Evolutionary conservation across 2,888 invertebrate genomes (phyloP), one percentile per base, ranked within the genome.

Genomic region (Caenorhabditis wallacei): DNA sequence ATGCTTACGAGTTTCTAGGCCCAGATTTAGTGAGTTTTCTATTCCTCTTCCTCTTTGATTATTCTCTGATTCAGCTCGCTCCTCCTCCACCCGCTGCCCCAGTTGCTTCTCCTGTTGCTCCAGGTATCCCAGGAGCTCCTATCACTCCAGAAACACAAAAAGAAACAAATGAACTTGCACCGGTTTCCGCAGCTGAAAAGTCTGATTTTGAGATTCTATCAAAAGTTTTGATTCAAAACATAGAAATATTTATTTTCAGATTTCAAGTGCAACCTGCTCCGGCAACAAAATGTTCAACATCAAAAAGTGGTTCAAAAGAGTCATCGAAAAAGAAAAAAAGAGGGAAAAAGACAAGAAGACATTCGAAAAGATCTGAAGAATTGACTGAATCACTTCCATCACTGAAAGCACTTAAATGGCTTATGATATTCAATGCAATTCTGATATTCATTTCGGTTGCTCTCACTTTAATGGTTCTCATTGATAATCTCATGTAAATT

Each of bases 1-100:
- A 74, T 57, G 74, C 74, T 30, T 74, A 74, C 74, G 74, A 74
- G 74, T 74, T 74, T 22, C 54, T 74, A 48, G 46, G 64, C 26
- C 74, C 74, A n/a, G 74, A 74, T 74, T 57, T 74, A 43, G 74
- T 74, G 26, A 64, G 74, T 56, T 61, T 8, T 13, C 18, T n/a
- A 48, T 18, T 48, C 18, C 18, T 4, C 8, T 26, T 2, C 11
- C 1, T 10, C 20, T 18, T 18, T 4, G 18, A 10, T 11, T 16
- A 43, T 74, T 40, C 16, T 40, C 2, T 40, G 16, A 40, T n/a
- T n/a, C 72, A 74, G 74, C 64, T 74, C 13, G 74, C 74, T 57
- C 74, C 74, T 1, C 74, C 74, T 5, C 74, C 74, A 30, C 64
- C 74, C 2, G 11, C 37, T 22, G 22, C 4, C 13, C 54, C 16